Evolutionary conservation across 2,888 invertebrate species (phyloP).

Genomic region (Amblyjoppa proteus): DNA sequence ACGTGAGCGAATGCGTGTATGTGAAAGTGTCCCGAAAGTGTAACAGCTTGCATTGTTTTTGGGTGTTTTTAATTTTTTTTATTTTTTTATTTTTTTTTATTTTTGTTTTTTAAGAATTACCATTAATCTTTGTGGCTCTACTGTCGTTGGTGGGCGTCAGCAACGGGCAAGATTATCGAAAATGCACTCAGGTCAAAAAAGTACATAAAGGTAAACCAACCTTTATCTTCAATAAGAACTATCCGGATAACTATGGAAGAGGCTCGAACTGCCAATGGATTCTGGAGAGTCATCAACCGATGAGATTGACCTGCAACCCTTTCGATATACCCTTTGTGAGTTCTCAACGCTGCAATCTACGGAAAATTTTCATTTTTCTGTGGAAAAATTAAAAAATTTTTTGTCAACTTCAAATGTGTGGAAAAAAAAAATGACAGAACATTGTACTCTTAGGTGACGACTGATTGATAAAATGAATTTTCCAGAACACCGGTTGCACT

Average conservation of each 20-base stretch:
- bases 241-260: slow-evolving; percentile 84
- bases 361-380: too few relatives aligned
- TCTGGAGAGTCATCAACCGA: slow-evolving; percentile 83
- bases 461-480: neutral
- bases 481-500: slow-evolving; percentile 85
- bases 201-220: slow-evolving; percentile 82
- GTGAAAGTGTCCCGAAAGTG: neutral
- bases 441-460: neutral
- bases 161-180: slow-evolving; percentile 77
- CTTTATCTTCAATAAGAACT: slow-evolving; percentile 85
- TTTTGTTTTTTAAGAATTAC: slow-evolving; percentile 58
- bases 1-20: neutral
- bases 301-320: slow-evolving; percentile 84
- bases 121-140: slow-evolving; percentile 74
- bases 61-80: neutral
- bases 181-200: slow-evolving; percentile 85
- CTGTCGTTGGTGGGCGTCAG: slow-evolving; percentile 78
- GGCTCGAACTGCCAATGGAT: slow-evolving; percentile 86
- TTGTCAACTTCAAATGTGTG: neutral
- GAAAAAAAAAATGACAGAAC: neutral
- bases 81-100: neutral
- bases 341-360: slow-evolving; percentile 18
- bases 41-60: too few relatives aligned
- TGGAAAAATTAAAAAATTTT: neutral
- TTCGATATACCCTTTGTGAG: slow-evolving; percentile 86